These are phyloP conservation scores for Gortyna flavago DNA, from an alignment of 2,888 invertebrate genomes.

Conservation along the genomic window DNA sequence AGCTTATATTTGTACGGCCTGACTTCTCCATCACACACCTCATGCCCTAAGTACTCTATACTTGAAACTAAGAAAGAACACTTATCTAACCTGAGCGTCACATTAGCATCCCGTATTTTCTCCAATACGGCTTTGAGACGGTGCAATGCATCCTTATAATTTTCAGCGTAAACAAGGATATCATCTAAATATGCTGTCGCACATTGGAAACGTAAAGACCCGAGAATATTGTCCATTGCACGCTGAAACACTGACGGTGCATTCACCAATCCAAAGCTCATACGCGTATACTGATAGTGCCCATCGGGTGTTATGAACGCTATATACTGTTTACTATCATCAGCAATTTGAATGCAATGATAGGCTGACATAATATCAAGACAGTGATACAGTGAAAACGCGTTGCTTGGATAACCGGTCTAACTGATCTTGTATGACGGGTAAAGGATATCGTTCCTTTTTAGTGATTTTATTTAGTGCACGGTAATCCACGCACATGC, in stretches of 20 bases:
- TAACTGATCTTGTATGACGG: too few relatives aligned
- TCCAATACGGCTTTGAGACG: not conserved
- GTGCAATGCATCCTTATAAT: not conserved
- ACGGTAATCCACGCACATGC: not conserved
- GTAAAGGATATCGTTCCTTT: too few relatives aligned
- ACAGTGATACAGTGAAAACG: too few relatives aligned
- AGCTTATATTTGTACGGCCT: not conserved
- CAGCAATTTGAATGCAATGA: not conserved
- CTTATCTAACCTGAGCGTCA: not conserved
- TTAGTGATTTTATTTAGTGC: too few relatives aligned
- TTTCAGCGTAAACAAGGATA: not conserved
- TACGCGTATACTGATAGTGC: conserved; percentile 2
- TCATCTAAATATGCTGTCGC: not conserved
- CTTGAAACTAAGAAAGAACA: not conserved
- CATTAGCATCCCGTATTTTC: not conserved
- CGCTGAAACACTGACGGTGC: not conserved
- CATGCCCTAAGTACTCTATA: not conserved
- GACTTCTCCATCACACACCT: not conserved
- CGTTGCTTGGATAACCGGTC: too few relatives aligned
- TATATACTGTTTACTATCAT: conserved; percentile 6
- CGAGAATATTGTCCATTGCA: not conserved
- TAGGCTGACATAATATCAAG: not conserved
- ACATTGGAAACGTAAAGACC: not conserved
- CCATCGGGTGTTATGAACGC: conserved; percentile 7
- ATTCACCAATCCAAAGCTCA: conserved; percentile 1